Evolutionary conservation across 2,797 vertebrate genomes (phyloP).

Genomic region (Acanthurus tractus): DNA sequence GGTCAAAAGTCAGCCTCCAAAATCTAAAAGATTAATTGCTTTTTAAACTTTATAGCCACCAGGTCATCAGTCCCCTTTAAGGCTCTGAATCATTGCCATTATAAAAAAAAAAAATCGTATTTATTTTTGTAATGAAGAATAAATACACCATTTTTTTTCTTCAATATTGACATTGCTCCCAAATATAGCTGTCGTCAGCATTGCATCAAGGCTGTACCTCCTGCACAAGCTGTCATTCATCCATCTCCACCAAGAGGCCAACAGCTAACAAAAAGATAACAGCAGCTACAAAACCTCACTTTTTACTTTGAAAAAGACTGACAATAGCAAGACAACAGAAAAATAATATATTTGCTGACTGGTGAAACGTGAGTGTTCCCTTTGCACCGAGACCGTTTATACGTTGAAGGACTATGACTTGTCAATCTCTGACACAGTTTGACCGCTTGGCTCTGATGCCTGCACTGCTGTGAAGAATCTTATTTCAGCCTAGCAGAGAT

Average conservation of each 20-base stretch:
- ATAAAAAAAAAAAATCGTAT: not conserved
- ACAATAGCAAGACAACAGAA: not conserved
- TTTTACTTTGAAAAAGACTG: not conserved
- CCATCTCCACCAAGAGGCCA: not conserved
- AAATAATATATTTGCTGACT: not conserved
- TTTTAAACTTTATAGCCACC: not conserved
- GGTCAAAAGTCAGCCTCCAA: conserved; percentile 36
- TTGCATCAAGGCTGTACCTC: conserved; percentile 4
- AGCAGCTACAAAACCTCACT: not conserved
- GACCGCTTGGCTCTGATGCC: not conserved
- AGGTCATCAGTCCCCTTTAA: conserved; percentile 4
- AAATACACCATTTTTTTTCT: not conserved
- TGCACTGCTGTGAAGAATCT: not conserved
- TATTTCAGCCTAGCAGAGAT: not conserved
- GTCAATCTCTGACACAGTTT: conserved; percentile 2
- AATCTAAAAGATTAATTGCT: conserved; percentile 30
- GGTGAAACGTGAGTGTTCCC: not conserved
- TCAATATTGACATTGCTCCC: conserved; percentile 11
- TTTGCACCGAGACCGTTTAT: conserved; percentile 11
- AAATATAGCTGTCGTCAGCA: conserved; percentile 1
- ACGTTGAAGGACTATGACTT: conserved; percentile 5
- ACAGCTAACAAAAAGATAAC: not conserved
- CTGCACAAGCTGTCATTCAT: not conserved
- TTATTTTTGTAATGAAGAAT: not conserved
- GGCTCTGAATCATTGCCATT: conserved; percentile 33